Conservation (phyloP, 2,888 invertebrate species). For the Dryadula phaetusa region DNA sequence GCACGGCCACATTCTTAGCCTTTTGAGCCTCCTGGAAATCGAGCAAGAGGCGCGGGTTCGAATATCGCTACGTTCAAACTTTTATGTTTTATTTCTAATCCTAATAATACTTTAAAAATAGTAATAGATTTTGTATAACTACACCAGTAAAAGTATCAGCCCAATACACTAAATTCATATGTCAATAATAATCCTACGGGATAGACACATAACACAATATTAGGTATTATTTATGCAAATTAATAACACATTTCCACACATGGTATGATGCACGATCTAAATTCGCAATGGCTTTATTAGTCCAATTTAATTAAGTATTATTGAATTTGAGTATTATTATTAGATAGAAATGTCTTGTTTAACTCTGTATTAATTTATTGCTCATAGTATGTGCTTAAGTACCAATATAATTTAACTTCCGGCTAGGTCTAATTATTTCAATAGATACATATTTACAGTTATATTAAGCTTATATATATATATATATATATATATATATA, state of each 20-base stretch:
- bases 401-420: conserved; percentile 9
- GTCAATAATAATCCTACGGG: not conserved
- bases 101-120: too few relatives aligned
- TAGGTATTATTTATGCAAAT: conserved; percentile 18
- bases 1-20: too few relatives aligned
- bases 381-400: not conserved
- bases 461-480: too few relatives aligned
- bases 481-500: too few relatives aligned
- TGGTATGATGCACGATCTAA: conserved; percentile 22
- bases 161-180: not conserved
- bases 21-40: too few relatives aligned
- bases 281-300: conserved; percentile 21
- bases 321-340: conserved; percentile 8
- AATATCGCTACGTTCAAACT: too few relatives aligned
- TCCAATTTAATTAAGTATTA: conserved; percentile 22
- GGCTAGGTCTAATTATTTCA: not conserved
- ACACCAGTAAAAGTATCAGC: not conserved
- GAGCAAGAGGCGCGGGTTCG: too few relatives aligned
- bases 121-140: too few relatives aligned
- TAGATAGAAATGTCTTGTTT: conserved; percentile 16
- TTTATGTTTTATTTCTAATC: too few relatives aligned
- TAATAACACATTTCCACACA: conserved; percentile 5
- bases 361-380: not conserved
- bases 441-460: too few relatives aligned
- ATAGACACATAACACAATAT: not conserved